Conservation (phyloP, 1,140 invertebrate species). For the Zaprionus gabonicus region DNA sequence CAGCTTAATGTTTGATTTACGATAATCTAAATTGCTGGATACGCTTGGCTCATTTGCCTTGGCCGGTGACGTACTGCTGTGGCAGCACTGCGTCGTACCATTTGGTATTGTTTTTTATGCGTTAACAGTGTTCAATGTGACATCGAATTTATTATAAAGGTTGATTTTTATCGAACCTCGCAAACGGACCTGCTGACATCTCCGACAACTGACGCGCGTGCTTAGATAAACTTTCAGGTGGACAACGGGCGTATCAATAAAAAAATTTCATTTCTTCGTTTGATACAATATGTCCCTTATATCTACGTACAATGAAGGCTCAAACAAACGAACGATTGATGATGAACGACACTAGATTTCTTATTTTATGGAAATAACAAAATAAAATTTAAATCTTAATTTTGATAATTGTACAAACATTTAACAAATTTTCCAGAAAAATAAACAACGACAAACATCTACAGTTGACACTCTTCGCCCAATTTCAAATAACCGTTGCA, state of each 20-base stretch:
- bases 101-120: constrained; percentile 29
- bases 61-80: too few species aligned
- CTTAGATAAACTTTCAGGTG: constrained; percentile 61
- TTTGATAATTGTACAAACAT: too few species aligned
- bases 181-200: constrained; percentile 21
- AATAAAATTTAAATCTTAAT: too few species aligned
- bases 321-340: not conserved
- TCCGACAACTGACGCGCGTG: constrained; percentile 63
- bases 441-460: too few species aligned
- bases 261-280: constrained; percentile 30
- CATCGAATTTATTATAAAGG: constrained; percentile 76
- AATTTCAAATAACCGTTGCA: too few species aligned
- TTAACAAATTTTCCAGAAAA: too few species aligned
- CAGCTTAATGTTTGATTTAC: constrained; percentile 69
- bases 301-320: not conserved
- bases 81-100: not conserved
- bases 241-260: constrained; percentile 37
- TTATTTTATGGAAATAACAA: too few species aligned
- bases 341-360: too few species aligned
- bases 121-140: constrained; percentile 62
- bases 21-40: constrained; percentile 36
- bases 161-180: constrained; percentile 77
- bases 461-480: too few species aligned
- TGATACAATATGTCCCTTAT: not conserved
- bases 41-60: too few species aligned